Base-by-base conservation (phyloP, 2,113 vertebrate genomes). In the Brevimyrus niger region DNA sequence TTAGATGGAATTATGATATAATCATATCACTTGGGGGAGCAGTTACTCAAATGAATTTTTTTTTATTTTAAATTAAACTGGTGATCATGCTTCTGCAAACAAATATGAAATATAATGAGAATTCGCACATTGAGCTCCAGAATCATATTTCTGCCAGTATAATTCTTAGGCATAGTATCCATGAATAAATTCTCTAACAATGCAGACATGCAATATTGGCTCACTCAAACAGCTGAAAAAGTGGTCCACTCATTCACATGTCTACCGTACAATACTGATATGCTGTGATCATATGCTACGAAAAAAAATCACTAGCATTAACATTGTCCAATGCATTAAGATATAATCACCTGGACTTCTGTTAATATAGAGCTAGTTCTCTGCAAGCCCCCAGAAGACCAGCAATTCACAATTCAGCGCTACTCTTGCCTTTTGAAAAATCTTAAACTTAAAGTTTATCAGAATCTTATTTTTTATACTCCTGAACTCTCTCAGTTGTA, bases 1-100 rank as follows among this genome's bases (percentile, higher is more conserved):
- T 80, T 80, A 80, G 73, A 80, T 80, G 35, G 35, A 80, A 80
- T 80, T 80, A 80, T 38, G n/a, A 80, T 80, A 38, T 76, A 80
- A 80, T 42, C 35, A 19, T 38, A 80, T 35, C 73, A 80, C 73
- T 80, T 69, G 15, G 35, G 69, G 35, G 73, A 80, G 73, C 73
- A 80, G 35, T 80, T 69, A 69, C 61, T 69, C n/a, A 69, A n/a
- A 76, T 17, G 13, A 35, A 6, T 80, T 80, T 80, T 65, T 76
- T 69, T 69, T 69, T 31, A 69, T 69, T 69, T 27, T 31, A 69
- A 69, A 69, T 69, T 38, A 80, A 80, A 80, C 73, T 42, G 73
- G 73, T 80, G 35, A 38, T 80, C 35, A 42, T 15, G 73, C 35
- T 42, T 42, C 73, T 42, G 73, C 31, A 80, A 80, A 80, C 31